These are phyloP conservation scores for Dryobotodes eremita DNA, from an alignment of 2,888 invertebrate species.

Conservation along the genomic window DNA sequence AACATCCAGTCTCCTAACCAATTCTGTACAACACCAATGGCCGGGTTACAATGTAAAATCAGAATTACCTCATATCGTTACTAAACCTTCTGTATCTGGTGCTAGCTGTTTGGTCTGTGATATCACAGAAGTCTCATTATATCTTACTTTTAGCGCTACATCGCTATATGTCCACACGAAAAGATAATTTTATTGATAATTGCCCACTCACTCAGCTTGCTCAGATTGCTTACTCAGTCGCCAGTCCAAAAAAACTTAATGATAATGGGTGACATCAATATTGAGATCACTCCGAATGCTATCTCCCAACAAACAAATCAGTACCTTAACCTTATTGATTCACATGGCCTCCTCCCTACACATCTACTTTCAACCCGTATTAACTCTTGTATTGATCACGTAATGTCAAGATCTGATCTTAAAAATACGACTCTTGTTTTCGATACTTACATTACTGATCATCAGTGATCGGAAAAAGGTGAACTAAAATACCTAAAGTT, in stretches of 20 bases:
- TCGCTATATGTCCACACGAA: neutral
- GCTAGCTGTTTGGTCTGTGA: too few relatives aligned
- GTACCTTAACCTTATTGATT: constrained; percentile 1
- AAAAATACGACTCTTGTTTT: neutral
- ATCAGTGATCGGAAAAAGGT: too few relatives aligned
- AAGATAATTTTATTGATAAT: too few relatives aligned
- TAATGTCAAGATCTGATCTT: neutral
- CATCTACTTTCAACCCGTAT: neutral
- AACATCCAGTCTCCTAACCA: too few relatives aligned
- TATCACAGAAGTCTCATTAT: neutral
- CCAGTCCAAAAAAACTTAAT: neutral
- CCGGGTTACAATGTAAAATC: too few relatives aligned
- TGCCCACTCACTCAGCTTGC: too few relatives aligned
- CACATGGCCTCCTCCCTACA: neutral
- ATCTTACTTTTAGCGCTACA: neutral
- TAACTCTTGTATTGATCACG: neutral
- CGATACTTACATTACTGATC: too few relatives aligned
- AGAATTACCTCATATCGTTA: too few relatives aligned
- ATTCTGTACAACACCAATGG: too few relatives aligned
- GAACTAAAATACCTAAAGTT: too few relatives aligned
- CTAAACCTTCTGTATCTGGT: too few relatives aligned
- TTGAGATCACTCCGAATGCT: neutral
- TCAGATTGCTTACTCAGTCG: too few relatives aligned
- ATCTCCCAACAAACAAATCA: neutral
- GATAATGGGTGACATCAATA: neutral